Conservation (phyloP, 92 coral and sea anemone genomes). For the Siderastrea radians region DNA sequence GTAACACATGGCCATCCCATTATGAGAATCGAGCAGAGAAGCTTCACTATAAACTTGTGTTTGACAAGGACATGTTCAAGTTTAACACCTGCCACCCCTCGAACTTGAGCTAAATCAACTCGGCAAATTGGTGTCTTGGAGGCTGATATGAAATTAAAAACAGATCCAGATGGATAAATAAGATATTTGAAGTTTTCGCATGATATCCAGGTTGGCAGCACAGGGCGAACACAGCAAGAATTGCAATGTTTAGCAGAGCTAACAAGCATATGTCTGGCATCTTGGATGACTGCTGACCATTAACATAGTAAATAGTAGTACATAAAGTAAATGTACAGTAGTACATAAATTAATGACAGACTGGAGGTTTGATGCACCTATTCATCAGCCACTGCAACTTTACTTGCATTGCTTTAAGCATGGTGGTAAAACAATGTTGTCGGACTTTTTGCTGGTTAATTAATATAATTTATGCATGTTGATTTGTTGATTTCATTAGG, state of each 20-base stretch:
- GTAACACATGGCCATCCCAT: slow-evolving; percentile 17
- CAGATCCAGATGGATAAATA: not conserved
- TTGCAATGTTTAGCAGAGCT: slow-evolving; percentile 14
- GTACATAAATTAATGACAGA: no score
- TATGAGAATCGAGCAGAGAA: not conserved
- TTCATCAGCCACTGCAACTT: no score
- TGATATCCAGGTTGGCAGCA: not conserved
- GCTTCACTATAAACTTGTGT: not conserved
- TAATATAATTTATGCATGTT: not conserved
- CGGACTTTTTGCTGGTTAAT: no score
- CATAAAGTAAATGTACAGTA: no score
- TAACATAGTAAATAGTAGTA: no score
- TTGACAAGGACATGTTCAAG: slow-evolving; percentile 16
- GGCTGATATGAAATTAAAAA: slow-evolving; percentile 16
- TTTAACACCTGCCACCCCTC: slow-evolving; percentile 29
- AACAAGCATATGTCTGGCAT: slow-evolving; percentile 2
- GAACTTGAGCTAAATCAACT: slow-evolving; percentile 44
- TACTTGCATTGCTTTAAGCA: no score
- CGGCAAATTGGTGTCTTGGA: slow-evolving; percentile 26
- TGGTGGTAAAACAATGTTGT: no score
- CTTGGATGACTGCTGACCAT: slow-evolving; percentile 11
- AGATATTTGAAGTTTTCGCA: not conserved
- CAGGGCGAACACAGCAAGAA: slow-evolving; percentile 4
- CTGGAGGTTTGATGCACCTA: no score
- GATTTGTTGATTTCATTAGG: slow-evolving; percentile 47